Conservation (phyloP, 2,113 vertebrate genomes). For the Anas platyrhynchos region DNA sequence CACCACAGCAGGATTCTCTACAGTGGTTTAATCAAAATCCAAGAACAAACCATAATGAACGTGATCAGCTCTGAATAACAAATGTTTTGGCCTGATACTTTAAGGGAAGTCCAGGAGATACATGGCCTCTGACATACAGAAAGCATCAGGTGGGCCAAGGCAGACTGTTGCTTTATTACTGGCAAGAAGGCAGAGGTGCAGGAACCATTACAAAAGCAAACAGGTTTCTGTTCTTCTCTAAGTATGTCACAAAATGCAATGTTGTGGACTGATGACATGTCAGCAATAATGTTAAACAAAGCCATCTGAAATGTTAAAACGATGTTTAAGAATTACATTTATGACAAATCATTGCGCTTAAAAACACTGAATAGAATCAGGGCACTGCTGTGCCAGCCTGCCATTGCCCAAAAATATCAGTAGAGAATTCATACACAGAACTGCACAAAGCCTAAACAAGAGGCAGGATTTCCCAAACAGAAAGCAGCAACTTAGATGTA, state of each 20-base stretch:
- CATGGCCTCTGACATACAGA: neutral
- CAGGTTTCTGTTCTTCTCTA: neutral
- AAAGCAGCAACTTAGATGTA: neutral
- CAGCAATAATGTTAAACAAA: neutral
- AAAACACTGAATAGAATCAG: neutral
- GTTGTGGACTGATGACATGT: neutral
- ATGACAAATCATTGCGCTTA: neutral
- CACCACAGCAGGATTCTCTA: neutral
- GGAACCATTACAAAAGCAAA: neutral
- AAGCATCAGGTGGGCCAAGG: neutral
- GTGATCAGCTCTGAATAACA: neutral
- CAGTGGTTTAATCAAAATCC: neutral
- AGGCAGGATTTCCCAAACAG: neutral
- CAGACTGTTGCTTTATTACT: neutral
- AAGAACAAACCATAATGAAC: neutral
- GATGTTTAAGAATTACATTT: neutral
- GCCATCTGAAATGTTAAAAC: neutral
- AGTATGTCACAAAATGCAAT: neutral
- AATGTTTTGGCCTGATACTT: neutral
- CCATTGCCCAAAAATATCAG: neutral
- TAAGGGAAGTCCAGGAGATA: neutral
- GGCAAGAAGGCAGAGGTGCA: neutral
- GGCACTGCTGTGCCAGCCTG: neutral
- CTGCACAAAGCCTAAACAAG: neutral
- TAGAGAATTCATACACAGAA: neutral